Evolutionary conservation across 2,888 invertebrate genomes (phyloP).

Genomic region (Cotesia congregata): DNA sequence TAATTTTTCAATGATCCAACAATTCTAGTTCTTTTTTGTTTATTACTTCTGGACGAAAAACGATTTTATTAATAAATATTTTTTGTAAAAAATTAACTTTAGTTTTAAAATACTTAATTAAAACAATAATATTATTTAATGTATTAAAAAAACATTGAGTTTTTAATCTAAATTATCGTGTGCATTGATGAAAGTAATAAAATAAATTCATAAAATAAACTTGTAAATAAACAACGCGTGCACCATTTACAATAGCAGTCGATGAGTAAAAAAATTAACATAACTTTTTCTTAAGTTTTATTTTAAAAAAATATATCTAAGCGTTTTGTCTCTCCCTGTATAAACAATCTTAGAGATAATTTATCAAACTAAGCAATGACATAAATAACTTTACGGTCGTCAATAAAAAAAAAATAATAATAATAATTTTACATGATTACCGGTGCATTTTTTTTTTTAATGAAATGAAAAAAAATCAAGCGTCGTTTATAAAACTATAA

Average conservation of each 20-base stretch:
- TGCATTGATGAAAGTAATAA: background rate
- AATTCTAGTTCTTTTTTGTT: too few relatives aligned
- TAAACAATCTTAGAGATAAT: background rate
- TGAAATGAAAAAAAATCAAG: conserved; percentile 13
- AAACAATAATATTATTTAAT: too few relatives aligned
- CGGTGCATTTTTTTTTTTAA: background rate
- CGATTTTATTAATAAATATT: too few relatives aligned
- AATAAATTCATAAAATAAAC: background rate
- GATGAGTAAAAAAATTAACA: background rate
- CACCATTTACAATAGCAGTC: conserved; percentile 18
- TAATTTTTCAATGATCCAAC: background rate
- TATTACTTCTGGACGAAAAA: too few relatives aligned
- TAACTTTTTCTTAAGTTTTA: background rate
- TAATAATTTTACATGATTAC: conserved; percentile 1
- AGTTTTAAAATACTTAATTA: too few relatives aligned
- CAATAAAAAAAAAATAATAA: background rate
- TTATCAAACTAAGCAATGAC: background rate
- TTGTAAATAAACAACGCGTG: background rate
- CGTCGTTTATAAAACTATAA: background rate
- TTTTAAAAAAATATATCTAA: background rate
- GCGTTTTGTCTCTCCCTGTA: conserved; percentile 10
- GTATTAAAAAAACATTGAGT: background rate
- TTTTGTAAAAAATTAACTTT: too few relatives aligned
- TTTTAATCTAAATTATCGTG: background rate
- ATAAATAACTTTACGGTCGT: too few relatives aligned